Evolutionary conservation across 2,113 vertebrate species (phyloP), one percentile per base, ranked within the genome.

Genomic region (Antigone vipio): DNA sequence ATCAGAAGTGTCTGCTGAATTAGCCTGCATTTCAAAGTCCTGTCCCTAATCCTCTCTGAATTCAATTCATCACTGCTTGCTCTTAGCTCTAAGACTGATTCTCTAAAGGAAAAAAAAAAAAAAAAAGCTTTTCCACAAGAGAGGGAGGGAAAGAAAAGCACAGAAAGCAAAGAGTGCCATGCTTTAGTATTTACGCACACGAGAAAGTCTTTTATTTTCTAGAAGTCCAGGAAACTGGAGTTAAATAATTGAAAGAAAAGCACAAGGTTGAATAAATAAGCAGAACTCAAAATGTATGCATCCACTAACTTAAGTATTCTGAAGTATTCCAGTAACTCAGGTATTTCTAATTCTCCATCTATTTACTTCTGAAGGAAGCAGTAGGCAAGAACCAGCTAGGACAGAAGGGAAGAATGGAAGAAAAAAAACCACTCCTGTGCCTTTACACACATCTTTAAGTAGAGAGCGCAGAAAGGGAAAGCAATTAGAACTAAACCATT

Each of bases 1-100:
- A 95, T 78, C 52, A 93, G 38, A 84, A 92, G 56, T 22, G 72
- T 90, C 82, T 89, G 45, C 74, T 83, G 60, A 94, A 94, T 90
- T 88, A 93, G 56, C 34, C 83, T 63, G 59, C 55, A 86, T 96
- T 93, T 92, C 59, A 84, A 88, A 92, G 52, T 47, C 38, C 64
- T 71, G 35, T 53, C 68, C 47, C 38, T 96, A 93, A 93, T 93
- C 63, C 44, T 77, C 56, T 88, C 53, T 59, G 73, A 86, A 93
- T 86, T 73, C 38, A 86, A 62, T 53, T 72, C 81, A 82, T 79
- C 66, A 66, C 38, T 35, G 23, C 55, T 71, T 59, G 35, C 68
- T 90, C 47, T 72, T 56, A 71, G 64, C 42, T 91, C 19, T 40
- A 81, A 77, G 23, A 80, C 18, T 42, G 34, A 88, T 52, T 66